phyloP scores from a whole-genome alignment of 2,888 invertebrate genomes.

The Drosophila anomelani region DNA sequence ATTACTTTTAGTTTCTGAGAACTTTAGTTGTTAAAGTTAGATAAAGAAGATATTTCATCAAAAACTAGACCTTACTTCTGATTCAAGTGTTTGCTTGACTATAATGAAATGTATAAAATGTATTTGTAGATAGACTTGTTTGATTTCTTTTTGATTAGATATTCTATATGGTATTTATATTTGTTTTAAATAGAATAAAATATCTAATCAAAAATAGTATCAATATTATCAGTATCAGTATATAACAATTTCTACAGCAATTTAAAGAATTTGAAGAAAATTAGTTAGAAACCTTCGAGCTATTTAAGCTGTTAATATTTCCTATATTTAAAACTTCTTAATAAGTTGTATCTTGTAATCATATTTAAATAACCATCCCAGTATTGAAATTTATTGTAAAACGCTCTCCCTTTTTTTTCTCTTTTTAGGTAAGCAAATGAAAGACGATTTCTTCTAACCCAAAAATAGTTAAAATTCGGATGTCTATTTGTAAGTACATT shows the following conservation, averaged over 20 bases:
- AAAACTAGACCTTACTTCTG: neutral
- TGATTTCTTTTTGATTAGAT: neutral
- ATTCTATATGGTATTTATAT: neutral
- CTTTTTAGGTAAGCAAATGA: constrained; percentile 66
- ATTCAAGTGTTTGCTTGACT: neutral
- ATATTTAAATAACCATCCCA: neutral
- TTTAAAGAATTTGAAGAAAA: no score
- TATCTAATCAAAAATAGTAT: neutral
- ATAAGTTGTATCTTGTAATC: neutral
- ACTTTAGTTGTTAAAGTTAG: neutral
- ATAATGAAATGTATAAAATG: neutral
- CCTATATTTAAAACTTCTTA: neutral
- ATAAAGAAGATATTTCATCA: neutral
- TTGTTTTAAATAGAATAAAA: no score
- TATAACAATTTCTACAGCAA: neutral
- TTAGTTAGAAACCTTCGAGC: no score
- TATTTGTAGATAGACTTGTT: neutral
- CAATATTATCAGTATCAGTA: neutral
- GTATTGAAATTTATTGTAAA: neutral
- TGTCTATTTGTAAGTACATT: constrained; percentile 33
- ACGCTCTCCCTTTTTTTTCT: constrained; percentile 15
- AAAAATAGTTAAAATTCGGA: neutral
- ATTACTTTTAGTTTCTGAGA: neutral
- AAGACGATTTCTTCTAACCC: neutral
- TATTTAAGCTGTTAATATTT: no score